Conservation (phyloP, 2,113 vertebrate species). For the Scomber japonicus region DNA sequence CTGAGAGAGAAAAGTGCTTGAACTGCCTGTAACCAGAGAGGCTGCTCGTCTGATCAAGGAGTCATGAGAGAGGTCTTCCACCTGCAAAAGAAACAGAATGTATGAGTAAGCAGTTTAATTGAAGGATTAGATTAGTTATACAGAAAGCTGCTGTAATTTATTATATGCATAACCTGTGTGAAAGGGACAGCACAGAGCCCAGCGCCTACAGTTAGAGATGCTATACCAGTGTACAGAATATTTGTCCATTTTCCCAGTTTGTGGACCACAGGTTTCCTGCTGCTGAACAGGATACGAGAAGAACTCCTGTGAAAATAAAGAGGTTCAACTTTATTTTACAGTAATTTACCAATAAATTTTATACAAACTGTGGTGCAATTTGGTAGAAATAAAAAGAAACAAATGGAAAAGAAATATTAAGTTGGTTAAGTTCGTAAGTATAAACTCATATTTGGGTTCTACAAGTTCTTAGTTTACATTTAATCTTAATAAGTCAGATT, state of each 20-base stretch:
- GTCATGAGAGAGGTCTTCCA: slow-evolving; percentile 82
- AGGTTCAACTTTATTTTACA: too few relatives aligned
- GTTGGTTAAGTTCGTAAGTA: too few relatives aligned
- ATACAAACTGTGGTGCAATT: too few relatives aligned
- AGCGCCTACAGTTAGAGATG: slow-evolving; percentile 61
- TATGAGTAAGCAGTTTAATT: background rate
- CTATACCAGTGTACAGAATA: slow-evolving; percentile 29
- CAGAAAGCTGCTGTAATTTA: background rate
- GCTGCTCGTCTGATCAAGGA: slow-evolving; percentile 83
- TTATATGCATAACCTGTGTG: slow-evolving; percentile 65
- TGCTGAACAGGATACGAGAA: slow-evolving; percentile 48
- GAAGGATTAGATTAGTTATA: background rate
- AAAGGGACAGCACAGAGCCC: slow-evolving; percentile 83
- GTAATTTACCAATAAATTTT: too few relatives aligned
- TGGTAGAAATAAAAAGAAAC: too few relatives aligned
- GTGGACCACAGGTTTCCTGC: slow-evolving; percentile 38
- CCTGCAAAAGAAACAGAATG: slow-evolving; percentile 55
- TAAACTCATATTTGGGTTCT: too few relatives aligned
- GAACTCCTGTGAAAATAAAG: slow-evolving; percentile 51
- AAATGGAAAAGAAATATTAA: too few relatives aligned
- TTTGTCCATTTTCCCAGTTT: slow-evolving; percentile 50
- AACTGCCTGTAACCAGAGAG: slow-evolving; percentile 83
- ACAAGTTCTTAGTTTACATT: too few relatives aligned
- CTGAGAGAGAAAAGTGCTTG: slow-evolving; percentile 85
- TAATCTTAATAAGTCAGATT: too few relatives aligned